Evolutionary conservation across 2,888 invertebrate genomes (phyloP).

Genomic region (Agonopterix subpropinquella): DNA sequence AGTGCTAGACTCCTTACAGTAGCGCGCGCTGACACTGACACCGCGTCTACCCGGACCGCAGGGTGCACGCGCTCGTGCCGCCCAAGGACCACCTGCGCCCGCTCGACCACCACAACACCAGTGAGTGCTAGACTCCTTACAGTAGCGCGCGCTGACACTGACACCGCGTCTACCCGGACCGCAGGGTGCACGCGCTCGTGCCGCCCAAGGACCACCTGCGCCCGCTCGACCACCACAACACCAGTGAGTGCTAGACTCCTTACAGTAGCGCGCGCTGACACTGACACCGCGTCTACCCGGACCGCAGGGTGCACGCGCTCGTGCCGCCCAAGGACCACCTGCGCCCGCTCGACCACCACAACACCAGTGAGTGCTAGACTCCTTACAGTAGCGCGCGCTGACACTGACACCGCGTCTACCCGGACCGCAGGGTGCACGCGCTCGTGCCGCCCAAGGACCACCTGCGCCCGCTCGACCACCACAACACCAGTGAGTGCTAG

Average conservation of each 20-base stretch:
- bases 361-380: constrained; percentile 46
- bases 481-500: constrained; percentile 50
- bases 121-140: too few species aligned
- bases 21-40: too few species aligned
- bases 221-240: constrained; percentile 76
- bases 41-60: constrained; percentile 95
- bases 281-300: constrained; percentile 95
- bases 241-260: constrained; percentile 47
- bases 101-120: constrained; percentile 74
- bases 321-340: constrained; percentile 87
- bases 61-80: constrained; percentile 88
- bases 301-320: constrained; percentile 90
- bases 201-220: constrained; percentile 87
- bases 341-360: constrained; percentile 79
- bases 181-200: constrained; percentile 87
- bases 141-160: too few species aligned
- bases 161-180: constrained; percentile 96
- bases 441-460: constrained; percentile 87
- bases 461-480: constrained; percentile 81
- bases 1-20: too few species aligned
- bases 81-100: constrained; percentile 84
- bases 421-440: constrained; percentile 92
- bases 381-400: too few species aligned
- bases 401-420: constrained; percentile 95
- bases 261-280: too few species aligned